These are phyloP conservation scores for Hippocampus comes DNA, from an alignment of 2,113 vertebrate genomes.

Conservation along the genomic window DNA sequence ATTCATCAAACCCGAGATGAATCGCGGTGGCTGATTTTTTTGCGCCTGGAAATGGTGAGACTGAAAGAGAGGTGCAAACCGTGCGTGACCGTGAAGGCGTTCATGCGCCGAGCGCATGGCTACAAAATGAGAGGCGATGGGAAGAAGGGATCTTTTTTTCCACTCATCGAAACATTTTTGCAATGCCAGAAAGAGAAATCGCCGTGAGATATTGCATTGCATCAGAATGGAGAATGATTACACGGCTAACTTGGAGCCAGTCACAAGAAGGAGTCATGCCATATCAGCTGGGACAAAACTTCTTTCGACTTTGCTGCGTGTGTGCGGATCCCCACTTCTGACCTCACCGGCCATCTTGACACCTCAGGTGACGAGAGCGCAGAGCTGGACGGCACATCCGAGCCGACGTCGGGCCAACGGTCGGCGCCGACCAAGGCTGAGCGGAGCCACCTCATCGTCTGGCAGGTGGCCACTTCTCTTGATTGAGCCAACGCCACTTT, in stretches of 20 bases:
- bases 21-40: neutral
- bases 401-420: slow-evolving; percentile 74
- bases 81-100: neutral
- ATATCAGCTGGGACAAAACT: neutral
- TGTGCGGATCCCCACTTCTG: neutral
- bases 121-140: neutral
- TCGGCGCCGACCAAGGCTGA: slow-evolving; percentile 85
- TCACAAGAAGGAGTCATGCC: neutral
- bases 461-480: slow-evolving; percentile 87
- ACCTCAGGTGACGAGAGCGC: slow-evolving; percentile 88
- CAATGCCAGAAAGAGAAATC: neutral
- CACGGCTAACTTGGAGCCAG: neutral
- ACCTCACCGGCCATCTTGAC: slow-evolving; percentile 19
- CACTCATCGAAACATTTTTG: neutral
- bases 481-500: slow-evolving; percentile 75
- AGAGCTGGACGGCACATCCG: slow-evolving; percentile 80
- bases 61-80: too few relatives aligned
- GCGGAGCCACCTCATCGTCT: slow-evolving; percentile 95
- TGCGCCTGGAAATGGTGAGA: neutral
- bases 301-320: neutral
- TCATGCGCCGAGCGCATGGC: neutral
- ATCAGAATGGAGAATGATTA: neutral
- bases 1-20: too few relatives aligned
- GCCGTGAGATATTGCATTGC: neutral
- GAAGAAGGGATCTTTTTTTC: neutral